Conservation (phyloP, 2,888 invertebrate species). For the Eupithecia subfuscata region DNA sequence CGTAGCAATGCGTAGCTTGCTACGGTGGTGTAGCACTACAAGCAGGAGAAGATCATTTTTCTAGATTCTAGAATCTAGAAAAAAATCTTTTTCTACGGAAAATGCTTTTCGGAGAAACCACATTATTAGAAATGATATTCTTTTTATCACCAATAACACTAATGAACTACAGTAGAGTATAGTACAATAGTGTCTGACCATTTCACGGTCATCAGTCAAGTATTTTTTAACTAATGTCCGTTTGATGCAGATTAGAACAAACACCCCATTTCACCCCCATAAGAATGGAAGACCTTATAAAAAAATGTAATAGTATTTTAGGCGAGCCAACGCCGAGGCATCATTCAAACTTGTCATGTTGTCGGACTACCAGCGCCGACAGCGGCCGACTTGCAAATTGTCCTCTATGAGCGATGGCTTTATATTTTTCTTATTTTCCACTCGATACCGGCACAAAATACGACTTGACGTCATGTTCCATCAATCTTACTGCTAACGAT, state of each 20-base stretch:
- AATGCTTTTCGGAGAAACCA: not conserved
- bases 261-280: not conserved
- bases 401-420: slow-evolving; percentile 54
- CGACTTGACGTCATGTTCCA: slow-evolving; percentile 41
- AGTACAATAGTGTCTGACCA: not conserved
- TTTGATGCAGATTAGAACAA: not conserved
- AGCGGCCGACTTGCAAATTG: slow-evolving; percentile 55
- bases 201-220: not conserved
- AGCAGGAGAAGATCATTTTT: not conserved
- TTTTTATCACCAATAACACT: not conserved
- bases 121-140: not conserved
- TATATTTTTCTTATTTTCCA: slow-evolving; percentile 46
- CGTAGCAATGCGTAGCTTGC: not conserved
- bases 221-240: not conserved
- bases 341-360: slow-evolving; percentile 32
- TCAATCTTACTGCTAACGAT: slow-evolving; percentile 51
- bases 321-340: not conserved
- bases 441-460: slow-evolving; percentile 46
- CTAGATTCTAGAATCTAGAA: too few species aligned
- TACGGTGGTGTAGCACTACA: not conserved
- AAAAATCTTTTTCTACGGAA: not conserved
- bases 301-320: not conserved
- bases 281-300: not conserved
- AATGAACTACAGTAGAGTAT: too few species aligned
- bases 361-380: slow-evolving; percentile 40